Base-by-base conservation (phyloP, 2,888 invertebrate genomes). In the Melipona beecheii region DNA sequence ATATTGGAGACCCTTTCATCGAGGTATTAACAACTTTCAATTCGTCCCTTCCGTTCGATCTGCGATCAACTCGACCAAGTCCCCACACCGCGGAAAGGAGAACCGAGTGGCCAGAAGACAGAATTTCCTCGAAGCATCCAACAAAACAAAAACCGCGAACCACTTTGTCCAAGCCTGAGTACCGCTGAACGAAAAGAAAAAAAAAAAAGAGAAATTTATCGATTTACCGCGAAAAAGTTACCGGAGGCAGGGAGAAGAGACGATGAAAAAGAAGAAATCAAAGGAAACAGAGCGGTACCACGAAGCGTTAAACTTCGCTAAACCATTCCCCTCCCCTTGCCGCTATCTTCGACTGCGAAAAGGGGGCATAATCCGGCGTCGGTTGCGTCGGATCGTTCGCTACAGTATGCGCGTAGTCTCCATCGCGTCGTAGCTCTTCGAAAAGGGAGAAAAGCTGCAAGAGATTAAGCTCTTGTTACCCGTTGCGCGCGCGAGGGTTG, bases 381-480 rank as follows among this genome's bases (percentile, higher is more conserved):
- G 56, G 83, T 50, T 60, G 71, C 62, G 71, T 68, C 43, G 83
- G 36, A 75, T 81, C 82, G 82, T 56, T n/a, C 75, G 60, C 68
- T 27, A 68, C 68, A 62, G 81, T 72, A 27, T 50, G 81, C 64
- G 66, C 75, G 73, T 76, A 69, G 77, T 78, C 78, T 69, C 74
- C 74, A 49, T 60, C 81, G 65, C 58, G 69, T 43, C 78, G 73
- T 56, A 54, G 65, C 75, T 65, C 43, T 68, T 81, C 69, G 85
- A 75, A 21, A 81, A 85, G 73, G 77, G 68, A 76, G 75, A 56
- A 81, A 81, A 86, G 80, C 83, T 77, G 79, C 78, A 79, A 11
- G 83, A 86, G 88, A 88, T 88, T 87, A 89, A 84, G 89, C 89
- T 84, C 81, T 87, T 83, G 88, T 88, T 85, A 84, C 75, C 43